phyloP scores from a whole-genome alignment of 2,888 invertebrate genomes.

The Oscheius sp. region DNA sequence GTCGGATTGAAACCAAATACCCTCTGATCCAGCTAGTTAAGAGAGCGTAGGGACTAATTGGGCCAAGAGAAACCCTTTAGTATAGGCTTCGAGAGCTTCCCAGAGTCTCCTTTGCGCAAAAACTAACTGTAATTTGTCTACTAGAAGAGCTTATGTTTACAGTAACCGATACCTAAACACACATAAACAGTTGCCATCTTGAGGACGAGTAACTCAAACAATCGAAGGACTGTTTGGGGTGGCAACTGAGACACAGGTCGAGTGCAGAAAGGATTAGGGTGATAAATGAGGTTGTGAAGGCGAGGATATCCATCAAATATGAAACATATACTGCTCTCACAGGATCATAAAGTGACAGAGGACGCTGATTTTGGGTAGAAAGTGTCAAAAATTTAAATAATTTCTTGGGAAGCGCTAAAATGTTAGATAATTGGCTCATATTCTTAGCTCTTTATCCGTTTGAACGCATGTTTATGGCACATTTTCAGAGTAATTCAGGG shows the following conservation, averaged over 20 bases:
- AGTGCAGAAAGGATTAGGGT: slow-evolving; percentile 11
- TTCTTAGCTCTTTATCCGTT: too few relatives aligned
- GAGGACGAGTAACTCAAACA: slow-evolving; percentile 29
- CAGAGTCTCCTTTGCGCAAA: slow-evolving; percentile 15
- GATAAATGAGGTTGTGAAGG: slow-evolving; percentile 11
- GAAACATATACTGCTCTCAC: too few relatives aligned
- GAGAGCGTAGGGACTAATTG: slow-evolving; percentile 19
- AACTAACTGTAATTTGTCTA: too few relatives aligned
- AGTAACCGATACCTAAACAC: slow-evolving; percentile 4
- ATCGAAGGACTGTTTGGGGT: neutral
- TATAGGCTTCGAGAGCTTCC: neutral
- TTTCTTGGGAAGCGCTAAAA: too few relatives aligned
- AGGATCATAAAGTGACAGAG: too few relatives aligned
- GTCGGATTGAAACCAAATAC: slow-evolving; percentile 32
- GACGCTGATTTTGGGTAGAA: too few relatives aligned
- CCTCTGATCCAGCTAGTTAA: neutral
- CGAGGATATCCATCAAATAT: too few relatives aligned
- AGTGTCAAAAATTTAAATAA: too few relatives aligned
- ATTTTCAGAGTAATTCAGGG: too few relatives aligned
- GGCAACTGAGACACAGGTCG: neutral
- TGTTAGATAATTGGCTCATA: too few relatives aligned
- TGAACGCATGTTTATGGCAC: too few relatives aligned
- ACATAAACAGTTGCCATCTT: slow-evolving; percentile 32
- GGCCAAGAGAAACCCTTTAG: slow-evolving; percentile 32
- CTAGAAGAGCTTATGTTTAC: slow-evolving; percentile 19